These are phyloP conservation scores for Dascyllus trimaculatus DNA, from an alignment of 2,113 vertebrate species.

Conservation along the genomic window DNA sequence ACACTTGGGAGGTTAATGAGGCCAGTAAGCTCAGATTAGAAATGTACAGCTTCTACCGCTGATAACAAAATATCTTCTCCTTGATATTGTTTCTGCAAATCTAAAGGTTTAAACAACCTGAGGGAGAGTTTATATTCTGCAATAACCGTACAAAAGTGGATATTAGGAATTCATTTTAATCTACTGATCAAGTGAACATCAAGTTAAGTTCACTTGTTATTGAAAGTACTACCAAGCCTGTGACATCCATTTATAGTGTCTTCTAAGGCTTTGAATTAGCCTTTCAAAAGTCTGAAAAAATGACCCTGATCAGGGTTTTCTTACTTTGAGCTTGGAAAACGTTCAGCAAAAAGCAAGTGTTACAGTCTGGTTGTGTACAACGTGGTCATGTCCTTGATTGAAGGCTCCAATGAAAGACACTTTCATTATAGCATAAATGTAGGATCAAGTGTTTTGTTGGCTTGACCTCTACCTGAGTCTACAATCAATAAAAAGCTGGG, in stretches of 20 bases:
- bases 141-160: background rate
- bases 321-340: background rate
- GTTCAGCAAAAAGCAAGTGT: background rate
- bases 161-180: too few species aligned
- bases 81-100: background rate
- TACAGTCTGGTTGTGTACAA: background rate
- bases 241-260: background rate
- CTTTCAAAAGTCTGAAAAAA: slow-evolving; percentile 12
- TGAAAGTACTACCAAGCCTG: background rate
- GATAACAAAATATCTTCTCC: background rate
- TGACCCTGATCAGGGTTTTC: background rate
- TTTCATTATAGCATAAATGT: too few species aligned
- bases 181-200: too few species aligned
- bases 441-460: too few species aligned
- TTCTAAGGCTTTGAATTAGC: too few species aligned
- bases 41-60: too few species aligned
- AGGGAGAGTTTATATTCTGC: background rate
- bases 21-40: too few species aligned
- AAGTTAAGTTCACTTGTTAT: background rate
- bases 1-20: too few species aligned
- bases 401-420: background rate
- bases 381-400: background rate
- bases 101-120: background rate
- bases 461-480: too few species aligned
- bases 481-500: too few species aligned